These are phyloP conservation scores for Drosophila prolongata DNA, from an alignment of 2,888 invertebrate genomes.

Conservation along the genomic window DNA sequence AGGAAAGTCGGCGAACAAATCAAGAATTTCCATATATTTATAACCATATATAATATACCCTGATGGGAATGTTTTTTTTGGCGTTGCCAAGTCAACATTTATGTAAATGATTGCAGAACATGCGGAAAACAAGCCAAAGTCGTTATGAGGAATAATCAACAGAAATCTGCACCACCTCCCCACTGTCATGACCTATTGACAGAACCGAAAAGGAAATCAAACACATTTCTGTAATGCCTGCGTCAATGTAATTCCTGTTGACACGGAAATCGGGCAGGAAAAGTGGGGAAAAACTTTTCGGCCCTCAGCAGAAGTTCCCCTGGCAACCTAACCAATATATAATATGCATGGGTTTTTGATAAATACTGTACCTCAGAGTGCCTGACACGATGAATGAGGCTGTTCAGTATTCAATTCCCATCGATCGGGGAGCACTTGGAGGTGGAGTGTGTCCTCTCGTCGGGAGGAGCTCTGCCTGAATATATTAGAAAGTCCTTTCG, in stretches of 20 bases:
- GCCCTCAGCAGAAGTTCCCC: constrained; percentile 17
- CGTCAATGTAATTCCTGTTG: constrained; percentile 58
- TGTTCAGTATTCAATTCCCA: constrained; percentile 21
- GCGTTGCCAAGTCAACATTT: constrained; percentile 47
- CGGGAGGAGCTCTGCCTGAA: constrained; percentile 31
- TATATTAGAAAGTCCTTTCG: constrained; percentile 79
- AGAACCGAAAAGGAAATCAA: constrained; percentile 46
- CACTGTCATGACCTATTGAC: constrained; percentile 46
- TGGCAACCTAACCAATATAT: constrained; percentile 31
- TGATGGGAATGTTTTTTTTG: constrained; percentile 11
- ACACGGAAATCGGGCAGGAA: constrained; percentile 39
- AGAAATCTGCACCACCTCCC: constrained; percentile 20
- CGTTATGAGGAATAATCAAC: constrained; percentile 52
- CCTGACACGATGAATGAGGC: constrained; percentile 36
- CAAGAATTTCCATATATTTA: constrained; percentile 34
- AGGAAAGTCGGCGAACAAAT: constrained; percentile 30
- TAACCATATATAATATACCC: constrained; percentile 5
- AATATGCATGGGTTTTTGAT: constrained; percentile 24
- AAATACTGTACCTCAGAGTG: constrained; percentile 48
- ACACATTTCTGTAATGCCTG: constrained; percentile 28
- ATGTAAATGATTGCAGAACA: constrained; percentile 45
- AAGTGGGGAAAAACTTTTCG: constrained; percentile 11
- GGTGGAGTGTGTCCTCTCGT: constrained; percentile 19
- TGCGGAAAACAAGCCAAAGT: constrained; percentile 17
- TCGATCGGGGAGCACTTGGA: constrained; percentile 15